Conservation (phyloP, 2,888 invertebrate genomes). For the Drosophila suboccidentalis region DNA sequence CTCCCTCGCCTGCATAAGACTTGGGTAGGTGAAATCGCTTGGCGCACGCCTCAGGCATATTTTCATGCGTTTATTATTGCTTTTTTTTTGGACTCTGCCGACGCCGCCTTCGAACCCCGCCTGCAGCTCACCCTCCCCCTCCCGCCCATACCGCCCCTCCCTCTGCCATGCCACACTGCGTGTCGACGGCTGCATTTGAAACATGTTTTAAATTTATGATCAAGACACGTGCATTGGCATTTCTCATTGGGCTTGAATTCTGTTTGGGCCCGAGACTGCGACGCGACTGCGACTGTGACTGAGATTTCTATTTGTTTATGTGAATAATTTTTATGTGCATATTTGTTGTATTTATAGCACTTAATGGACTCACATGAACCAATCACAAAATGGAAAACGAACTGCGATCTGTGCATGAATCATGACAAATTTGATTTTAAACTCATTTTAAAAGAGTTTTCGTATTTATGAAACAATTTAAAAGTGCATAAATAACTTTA, state of each 20-base stretch:
- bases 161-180: neutral
- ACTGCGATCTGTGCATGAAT: conserved; percentile 11
- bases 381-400: conserved; percentile 4
- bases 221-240: conserved; percentile 78
- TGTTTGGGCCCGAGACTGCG: conserved; percentile 13
- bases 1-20: neutral
- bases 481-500: neutral
- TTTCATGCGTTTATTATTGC: conserved; percentile 80
- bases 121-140: neutral
- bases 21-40: conserved; percentile 74
- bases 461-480: conserved; percentile 4
- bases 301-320: conserved; percentile 75
- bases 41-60: conserved; percentile 80
- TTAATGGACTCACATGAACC: conserved; percentile 36
- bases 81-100: conserved; percentile 63
- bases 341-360: conserved; percentile 73
- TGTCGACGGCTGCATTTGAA: conserved; percentile 70
- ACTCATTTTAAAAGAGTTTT: conserved; percentile 1
- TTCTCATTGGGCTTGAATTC: conserved; percentile 64
- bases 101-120: conserved; percentile 10
- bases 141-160: neutral
- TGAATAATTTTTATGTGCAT: conserved; percentile 66
- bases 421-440: conserved; percentile 13
- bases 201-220: conserved; percentile 80
- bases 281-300: conserved; percentile 16